Evolutionary conservation across 2,888 invertebrate species (phyloP).

Genomic region (Diarsia dahlii): DNA sequence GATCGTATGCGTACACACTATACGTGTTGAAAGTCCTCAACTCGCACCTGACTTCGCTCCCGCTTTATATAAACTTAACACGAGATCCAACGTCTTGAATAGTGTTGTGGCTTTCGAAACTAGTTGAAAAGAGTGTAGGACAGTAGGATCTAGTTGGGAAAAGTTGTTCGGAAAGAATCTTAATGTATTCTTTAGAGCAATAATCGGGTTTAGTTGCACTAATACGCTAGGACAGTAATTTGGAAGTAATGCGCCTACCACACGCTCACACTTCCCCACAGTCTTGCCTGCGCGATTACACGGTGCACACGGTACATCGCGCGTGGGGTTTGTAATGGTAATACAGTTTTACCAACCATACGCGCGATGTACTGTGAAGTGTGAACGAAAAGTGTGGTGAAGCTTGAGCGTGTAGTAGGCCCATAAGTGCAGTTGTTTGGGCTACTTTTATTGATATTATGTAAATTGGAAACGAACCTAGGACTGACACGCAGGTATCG

Average conservation of each 20-base stretch:
- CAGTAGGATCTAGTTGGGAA: background rate
- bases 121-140: conserved; percentile 8
- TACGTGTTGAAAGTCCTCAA: conserved; percentile 17
- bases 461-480: too few species aligned
- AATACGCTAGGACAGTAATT: background rate
- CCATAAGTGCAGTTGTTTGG: background rate
- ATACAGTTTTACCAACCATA: too few species aligned
- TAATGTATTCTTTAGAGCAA: background rate
- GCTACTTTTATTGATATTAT: background rate
- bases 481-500: too few species aligned
- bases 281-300: too few species aligned
- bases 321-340: too few species aligned
- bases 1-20: conserved; percentile 21
- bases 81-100: conserved; percentile 7
- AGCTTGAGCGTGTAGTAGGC: too few species aligned
- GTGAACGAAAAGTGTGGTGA: too few species aligned
- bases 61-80: conserved; percentile 25
- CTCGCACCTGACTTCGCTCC: background rate
- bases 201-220: background rate
- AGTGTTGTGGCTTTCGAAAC: conserved; percentile 16
- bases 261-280: too few species aligned
- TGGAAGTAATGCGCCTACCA: too few species aligned
- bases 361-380: too few species aligned
- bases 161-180: background rate
- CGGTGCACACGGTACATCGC: too few species aligned